Percentiles rank a stretch among this genome's conserved stretches.
Conservation (phyloP, 1,140 invertebrate genomes). For the Brachionus rotundiformis region DNA sequence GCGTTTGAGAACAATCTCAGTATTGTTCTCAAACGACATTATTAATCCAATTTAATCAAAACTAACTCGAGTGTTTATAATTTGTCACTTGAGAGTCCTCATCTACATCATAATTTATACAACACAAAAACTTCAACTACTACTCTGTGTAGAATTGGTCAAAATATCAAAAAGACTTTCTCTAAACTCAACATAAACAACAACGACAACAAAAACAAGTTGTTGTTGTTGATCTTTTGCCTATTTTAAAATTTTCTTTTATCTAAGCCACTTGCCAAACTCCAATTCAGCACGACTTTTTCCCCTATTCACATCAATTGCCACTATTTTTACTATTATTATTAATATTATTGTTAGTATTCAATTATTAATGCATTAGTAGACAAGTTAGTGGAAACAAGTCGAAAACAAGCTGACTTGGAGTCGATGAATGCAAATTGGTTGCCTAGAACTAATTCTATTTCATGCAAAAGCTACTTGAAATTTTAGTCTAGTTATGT, state of each 20-base stretch:
- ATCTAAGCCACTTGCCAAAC: not conserved
- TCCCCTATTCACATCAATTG: too few species aligned
- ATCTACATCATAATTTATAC: conserved; percentile 38
- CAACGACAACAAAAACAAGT: too few species aligned
- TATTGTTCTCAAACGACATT: not conserved
- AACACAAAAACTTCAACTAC: too few species aligned
- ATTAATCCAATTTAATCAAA: conserved; percentile 49
- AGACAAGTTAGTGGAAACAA: conserved; percentile 39
- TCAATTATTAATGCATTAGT: conserved; percentile 42
- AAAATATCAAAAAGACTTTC: conserved; percentile 28
- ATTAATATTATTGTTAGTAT: too few species aligned
- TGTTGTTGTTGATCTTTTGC: too few species aligned
- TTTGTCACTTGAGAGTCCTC: conserved; percentile 50
- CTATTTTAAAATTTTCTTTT: not conserved
- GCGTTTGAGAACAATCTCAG: not conserved
- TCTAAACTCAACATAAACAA: too few species aligned
- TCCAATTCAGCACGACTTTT: not conserved
- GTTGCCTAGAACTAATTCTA: conserved; percentile 22
- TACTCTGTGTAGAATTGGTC: conserved; percentile 11
- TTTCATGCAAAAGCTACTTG: conserved; percentile 40
- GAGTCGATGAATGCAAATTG: conserved; percentile 17
- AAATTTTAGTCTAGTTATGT: conserved; percentile 15
- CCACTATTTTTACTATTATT: too few species aligned
- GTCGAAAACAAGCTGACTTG: conserved; percentile 13
- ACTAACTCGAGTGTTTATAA: conserved; percentile 48